A percentile compares a stretch with the other conserved stretches of the same genome.
Evolutionary conservation across 2,113 vertebrate genomes (phyloP).

Genomic region (Rattus rattus): DNA sequence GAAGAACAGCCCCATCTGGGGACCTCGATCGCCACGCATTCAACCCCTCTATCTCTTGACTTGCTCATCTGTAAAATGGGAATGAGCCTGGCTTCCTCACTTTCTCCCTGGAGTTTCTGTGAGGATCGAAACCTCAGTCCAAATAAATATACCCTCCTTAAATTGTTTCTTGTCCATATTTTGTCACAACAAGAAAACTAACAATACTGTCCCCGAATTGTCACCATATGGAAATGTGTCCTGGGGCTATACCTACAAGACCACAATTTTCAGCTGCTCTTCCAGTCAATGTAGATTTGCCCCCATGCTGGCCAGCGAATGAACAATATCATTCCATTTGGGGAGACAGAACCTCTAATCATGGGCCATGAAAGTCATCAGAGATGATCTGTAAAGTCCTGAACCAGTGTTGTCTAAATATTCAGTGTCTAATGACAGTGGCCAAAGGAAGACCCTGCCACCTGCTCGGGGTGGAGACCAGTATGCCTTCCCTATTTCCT

Average conservation of each 20-base stretch:
- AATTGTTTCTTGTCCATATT: background rate
- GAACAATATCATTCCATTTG: background rate
- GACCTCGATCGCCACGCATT: background rate
- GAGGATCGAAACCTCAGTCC: background rate
- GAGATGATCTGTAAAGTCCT: background rate
- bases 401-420: background rate
- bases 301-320: background rate
- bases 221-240: background rate
- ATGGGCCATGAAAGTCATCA: background rate
- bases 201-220: background rate
- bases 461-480: background rate
- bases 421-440: background rate
- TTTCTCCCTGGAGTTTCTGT: background rate
- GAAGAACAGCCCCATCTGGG: background rate
- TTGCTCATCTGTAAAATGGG: conserved; percentile 39
- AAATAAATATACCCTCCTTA: background rate
- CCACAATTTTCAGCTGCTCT: background rate
- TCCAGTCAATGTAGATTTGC: background rate
- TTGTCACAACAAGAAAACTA: background rate
- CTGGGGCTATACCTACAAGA: background rate
- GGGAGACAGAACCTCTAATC: background rate
- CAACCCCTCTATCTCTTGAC: background rate
- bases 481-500: background rate
- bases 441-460: background rate
- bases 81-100: background rate